These are phyloP conservation scores for Pseudoips prasinana DNA, from an alignment of 2,888 invertebrate genomes.

Conservation along the genomic window DNA sequence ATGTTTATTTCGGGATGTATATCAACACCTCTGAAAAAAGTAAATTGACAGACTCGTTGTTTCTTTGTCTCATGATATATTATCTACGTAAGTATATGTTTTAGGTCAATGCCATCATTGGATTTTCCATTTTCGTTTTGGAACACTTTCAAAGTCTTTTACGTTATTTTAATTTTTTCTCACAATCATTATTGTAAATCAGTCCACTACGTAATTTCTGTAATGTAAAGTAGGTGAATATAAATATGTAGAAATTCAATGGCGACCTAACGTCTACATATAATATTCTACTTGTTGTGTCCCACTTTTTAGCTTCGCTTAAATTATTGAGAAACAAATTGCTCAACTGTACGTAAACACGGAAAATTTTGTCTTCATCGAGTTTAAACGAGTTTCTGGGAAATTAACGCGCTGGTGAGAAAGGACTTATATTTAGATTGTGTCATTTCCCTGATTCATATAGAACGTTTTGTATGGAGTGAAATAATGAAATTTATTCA, in stretches of 20 bases:
- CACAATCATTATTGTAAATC: no score
- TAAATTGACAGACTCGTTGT: no score
- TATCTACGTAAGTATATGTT: slow-evolving; percentile 10
- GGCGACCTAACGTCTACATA: slow-evolving; percentile 38
- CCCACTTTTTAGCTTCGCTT: slow-evolving; percentile 45
- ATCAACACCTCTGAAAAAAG: no score
- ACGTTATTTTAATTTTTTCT: not conserved
- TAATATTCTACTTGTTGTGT: slow-evolving; percentile 41
- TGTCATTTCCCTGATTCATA: slow-evolving; percentile 20
- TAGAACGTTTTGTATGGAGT: slow-evolving; percentile 20
- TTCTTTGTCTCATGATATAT: not conserved
- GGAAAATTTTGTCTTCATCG: slow-evolving; percentile 40
- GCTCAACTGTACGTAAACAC: slow-evolving; percentile 16
- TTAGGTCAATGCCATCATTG: slow-evolving; percentile 30
- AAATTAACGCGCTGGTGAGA: not conserved
- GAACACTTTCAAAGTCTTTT: slow-evolving; percentile 11
- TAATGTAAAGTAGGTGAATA: no score
- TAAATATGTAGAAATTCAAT: slow-evolving; percentile 20
- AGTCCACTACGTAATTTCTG: no score
- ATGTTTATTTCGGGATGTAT: no score
- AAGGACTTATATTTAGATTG: slow-evolving; percentile 2
- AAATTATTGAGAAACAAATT: slow-evolving; percentile 45
- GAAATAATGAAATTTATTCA: no score
- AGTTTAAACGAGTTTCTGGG: slow-evolving; percentile 12
- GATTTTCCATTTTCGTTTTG: slow-evolving; percentile 16